These are phyloP conservation scores for Ceriagrion tenellum DNA, from an alignment of 2,888 invertebrate genomes.

Conservation along the genomic window DNA sequence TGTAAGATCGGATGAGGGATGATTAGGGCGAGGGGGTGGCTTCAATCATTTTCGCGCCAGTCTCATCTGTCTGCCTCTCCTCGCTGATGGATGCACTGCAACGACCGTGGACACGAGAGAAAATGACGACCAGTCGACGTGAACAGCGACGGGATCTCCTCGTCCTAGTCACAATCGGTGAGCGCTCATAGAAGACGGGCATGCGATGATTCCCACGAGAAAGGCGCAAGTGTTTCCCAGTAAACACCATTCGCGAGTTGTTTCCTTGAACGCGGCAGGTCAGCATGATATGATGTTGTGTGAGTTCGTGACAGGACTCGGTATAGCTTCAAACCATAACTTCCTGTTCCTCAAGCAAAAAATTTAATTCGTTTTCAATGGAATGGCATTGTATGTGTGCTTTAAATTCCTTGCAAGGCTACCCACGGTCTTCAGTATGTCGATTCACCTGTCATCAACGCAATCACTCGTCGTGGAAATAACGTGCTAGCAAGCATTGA, in stretches of 20 bases:
- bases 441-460: too few species aligned
- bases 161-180: not conserved
- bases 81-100: not conserved
- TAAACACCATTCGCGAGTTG: not conserved
- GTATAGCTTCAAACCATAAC: not conserved
- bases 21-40: not conserved
- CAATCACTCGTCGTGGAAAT: too few species aligned
- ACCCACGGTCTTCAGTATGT: too few species aligned
- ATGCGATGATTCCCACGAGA: slow-evolving; percentile 5
- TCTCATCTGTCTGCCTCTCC: not conserved
- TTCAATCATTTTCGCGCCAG: not conserved
- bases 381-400: not conserved
- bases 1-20: not conserved
- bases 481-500: too few species aligned
- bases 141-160: not conserved
- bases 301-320: not conserved
- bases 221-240: not conserved
- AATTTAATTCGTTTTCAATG: not conserved
- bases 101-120: not conserved
- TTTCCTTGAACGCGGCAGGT: not conserved
- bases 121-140: not conserved
- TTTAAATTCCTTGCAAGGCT: not conserved
- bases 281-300: not conserved
- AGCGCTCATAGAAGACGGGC: not conserved
- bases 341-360: not conserved